Evolutionary conservation across 2,888 invertebrate species (phyloP).

Genomic region (Lordiphosa fenestrarum): DNA sequence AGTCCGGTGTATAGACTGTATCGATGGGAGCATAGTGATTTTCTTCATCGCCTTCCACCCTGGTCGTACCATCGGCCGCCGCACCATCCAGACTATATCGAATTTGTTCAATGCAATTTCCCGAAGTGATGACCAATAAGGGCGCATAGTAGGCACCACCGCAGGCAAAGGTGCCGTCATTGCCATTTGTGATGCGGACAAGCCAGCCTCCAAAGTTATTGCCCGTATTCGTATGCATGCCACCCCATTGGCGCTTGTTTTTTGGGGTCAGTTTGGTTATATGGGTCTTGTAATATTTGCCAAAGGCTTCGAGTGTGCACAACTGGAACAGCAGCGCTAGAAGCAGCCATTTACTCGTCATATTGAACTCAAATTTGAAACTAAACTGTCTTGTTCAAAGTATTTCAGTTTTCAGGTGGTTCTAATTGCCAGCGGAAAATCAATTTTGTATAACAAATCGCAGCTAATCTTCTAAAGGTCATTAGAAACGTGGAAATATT

Average conservation of each 20-base stretch:
- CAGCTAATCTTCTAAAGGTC: no score
- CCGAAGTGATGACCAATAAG: conserved; percentile 30
- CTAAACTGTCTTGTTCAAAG: no score
- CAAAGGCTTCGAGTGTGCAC: not conserved
- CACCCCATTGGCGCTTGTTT: conserved; percentile 19
- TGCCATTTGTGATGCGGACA: conserved; percentile 18
- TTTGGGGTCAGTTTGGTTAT: conserved; percentile 2
- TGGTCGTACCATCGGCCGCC: conserved; percentile 20
- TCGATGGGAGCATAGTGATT: conserved; percentile 15
- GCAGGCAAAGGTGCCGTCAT: conserved; percentile 12
- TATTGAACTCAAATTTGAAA: no score
- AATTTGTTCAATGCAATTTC: conserved; percentile 30
- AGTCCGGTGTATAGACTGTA: conserved; percentile 17
- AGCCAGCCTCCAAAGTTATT: conserved; percentile 34
- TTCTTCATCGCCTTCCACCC: not conserved
- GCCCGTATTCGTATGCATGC: conserved; percentile 6
- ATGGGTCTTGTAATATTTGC: conserved; percentile 8
- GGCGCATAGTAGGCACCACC: conserved; percentile 31
- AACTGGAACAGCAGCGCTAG: not conserved
- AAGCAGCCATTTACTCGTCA: not conserved
- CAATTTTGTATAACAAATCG: not conserved
- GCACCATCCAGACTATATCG: conserved; percentile 12
- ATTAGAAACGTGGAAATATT: no score
- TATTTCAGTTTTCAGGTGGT: no score
- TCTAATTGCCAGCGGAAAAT: no score